These are phyloP conservation scores for Sus scrofa DNA, from an alignment of 2,113 vertebrate species.

Conservation along the genomic window DNA sequence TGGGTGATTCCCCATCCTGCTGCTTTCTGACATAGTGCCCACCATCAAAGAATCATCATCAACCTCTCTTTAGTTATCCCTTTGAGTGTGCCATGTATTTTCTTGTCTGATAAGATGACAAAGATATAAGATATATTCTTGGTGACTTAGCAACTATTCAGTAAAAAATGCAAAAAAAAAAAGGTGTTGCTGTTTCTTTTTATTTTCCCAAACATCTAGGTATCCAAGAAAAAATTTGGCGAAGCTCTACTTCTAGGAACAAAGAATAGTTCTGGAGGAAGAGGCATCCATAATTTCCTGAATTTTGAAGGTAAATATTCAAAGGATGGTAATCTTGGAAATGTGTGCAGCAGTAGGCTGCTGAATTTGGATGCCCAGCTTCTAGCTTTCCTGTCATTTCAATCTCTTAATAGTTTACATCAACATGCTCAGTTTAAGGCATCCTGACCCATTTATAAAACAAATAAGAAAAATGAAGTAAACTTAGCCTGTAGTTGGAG, in stretches of 20 bases:
- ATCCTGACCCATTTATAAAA: conserved; percentile 27
- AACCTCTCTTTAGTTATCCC: not conserved
- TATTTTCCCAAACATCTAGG: not conserved
- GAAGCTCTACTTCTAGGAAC: not conserved
- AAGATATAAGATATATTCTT: not conserved
- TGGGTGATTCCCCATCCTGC: not conserved
- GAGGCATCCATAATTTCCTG: not conserved
- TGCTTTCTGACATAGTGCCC: not conserved
- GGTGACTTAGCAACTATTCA: not conserved
- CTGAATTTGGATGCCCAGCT: not conserved
- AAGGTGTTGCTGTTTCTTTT: not conserved
- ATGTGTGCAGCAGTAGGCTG: not conserved
- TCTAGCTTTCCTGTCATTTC: conserved; percentile 45
- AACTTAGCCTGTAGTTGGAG: not conserved
- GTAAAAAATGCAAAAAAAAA: not conserved
- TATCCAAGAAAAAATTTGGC: not conserved
- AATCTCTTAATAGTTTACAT: conserved; percentile 40
- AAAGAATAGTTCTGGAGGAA: not conserved
- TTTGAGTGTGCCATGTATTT: not conserved
- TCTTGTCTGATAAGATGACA: not conserved
- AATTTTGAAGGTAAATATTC: not conserved
- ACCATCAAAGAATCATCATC: not conserved
- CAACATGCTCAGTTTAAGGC: conserved; percentile 4
- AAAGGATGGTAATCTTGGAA: conserved; percentile 22
- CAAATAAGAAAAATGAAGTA: not conserved